A percentile compares a stretch with the other conserved stretches of the same genome.
These are phyloP conservation scores for Rhabdornis inornatus DNA, from an alignment of 2,113 vertebrate genomes.

Conservation along the genomic window DNA sequence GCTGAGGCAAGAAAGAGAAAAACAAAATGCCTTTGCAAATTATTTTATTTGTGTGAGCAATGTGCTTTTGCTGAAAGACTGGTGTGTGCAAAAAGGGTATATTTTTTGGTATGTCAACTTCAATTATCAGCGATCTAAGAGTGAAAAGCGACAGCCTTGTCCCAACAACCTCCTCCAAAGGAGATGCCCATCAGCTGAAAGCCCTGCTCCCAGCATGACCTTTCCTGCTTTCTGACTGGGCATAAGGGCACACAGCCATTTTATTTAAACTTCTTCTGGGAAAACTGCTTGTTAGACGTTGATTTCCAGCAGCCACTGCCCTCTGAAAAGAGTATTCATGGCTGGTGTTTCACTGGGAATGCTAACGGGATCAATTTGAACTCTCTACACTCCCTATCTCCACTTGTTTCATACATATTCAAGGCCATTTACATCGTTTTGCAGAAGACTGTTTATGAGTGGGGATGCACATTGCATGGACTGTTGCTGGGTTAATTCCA, in stretches of 20 bases:
- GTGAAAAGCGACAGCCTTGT: constrained; percentile 20
- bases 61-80: not conserved
- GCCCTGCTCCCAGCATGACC: not conserved
- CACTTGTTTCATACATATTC: not conserved
- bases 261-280: constrained; percentile 10
- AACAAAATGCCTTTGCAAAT: constrained; percentile 1
- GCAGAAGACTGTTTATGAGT: not conserved
- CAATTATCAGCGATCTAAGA: constrained; percentile 13
- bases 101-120: constrained; percentile 48
- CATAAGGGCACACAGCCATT: not conserved
- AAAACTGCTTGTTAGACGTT: constrained; percentile 6
- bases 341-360: not conserved
- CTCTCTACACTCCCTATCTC: not conserved
- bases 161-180: constrained; percentile 17
- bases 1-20: not conserved
- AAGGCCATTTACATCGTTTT: not conserved
- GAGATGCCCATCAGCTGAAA: not conserved
- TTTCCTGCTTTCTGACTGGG: not conserved
- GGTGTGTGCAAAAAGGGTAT: not conserved
- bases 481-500: not conserved
- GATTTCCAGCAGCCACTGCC: not conserved
- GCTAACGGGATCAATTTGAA: not conserved
- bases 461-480: not conserved
- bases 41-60: constrained; percentile 8
- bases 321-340: constrained; percentile 9